Evolutionary conservation across 2,888 invertebrate species (phyloP), one percentile per base, ranked within the genome.

Genomic region (Thymelicus lineola): DNA sequence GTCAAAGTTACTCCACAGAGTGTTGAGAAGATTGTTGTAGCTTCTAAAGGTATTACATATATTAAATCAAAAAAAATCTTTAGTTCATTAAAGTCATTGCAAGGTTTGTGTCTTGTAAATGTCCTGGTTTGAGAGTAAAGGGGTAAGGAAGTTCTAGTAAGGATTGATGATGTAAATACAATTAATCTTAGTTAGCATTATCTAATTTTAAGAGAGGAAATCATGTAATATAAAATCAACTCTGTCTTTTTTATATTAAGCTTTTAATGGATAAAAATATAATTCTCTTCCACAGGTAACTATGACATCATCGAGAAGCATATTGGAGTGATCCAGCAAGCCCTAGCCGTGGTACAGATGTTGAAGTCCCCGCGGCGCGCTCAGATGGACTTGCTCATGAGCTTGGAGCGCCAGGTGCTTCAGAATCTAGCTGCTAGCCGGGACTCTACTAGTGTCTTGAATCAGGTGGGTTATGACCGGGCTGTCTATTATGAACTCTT

Each of bases 321-420:
- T 66, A 70, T 87, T 1, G 94, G 92, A 1, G 76, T 93, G 0
- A 72, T 94, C 0, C 94, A 94, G 69, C 93, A 93, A 73, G 87
- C 91, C 0, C 66, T 92, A 45, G 94, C 86, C 3, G 93, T 95
- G 14, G 92, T 95, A 7, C 95, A 96, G 77, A 91, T 95, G 0
- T 77, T 96, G 17, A 95, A 95, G 76, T 95, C 95, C 0, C 92
- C 94, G 0, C 89, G 88, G 72, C 88, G 94, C 0, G 85, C 90
- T 0, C 93, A 94, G 71, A 85, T 95, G 35, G 96, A 96, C 70
- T 85, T 95, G 20, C 82, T 96, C 6, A 92, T 94, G 79, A 95
- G 94, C 73, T 85, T 96, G 17, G 96, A 96, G 83, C 95, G 95
- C 77, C 91, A 96, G 75, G 93, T 96, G 70, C 80, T 95, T 35